Evolutionary conservation across 2,797 vertebrate species (phyloP).

Genomic region (Sebastes kiyomatsui): DNA sequence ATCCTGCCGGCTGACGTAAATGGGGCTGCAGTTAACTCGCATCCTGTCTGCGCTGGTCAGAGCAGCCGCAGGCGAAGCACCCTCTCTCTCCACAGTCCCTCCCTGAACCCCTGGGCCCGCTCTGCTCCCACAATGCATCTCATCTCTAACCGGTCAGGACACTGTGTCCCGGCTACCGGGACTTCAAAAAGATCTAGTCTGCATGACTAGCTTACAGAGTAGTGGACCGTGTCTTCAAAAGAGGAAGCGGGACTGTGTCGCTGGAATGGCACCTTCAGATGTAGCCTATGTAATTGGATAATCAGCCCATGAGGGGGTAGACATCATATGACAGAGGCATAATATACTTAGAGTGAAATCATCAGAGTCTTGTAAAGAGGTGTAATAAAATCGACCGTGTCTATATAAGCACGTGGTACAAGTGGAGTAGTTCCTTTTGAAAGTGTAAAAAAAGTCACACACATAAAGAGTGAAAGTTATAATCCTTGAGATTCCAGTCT

Average conservation of each 20-base stretch:
- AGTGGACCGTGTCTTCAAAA: slow-evolving; percentile 27
- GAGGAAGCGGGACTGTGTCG: slow-evolving; percentile 1
- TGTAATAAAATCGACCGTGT: neutral
- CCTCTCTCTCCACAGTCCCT: slow-evolving; percentile 14
- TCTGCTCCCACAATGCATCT: slow-evolving; percentile 12
- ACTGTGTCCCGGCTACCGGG: slow-evolving; percentile 32
- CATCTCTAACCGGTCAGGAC: slow-evolving; percentile 30
- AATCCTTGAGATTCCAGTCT: neutral
- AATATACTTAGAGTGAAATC: slow-evolving; percentile 43
- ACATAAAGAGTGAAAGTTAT: neutral
- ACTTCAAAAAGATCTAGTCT: slow-evolving; percentile 21
- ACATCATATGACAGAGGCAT: slow-evolving; percentile 38
- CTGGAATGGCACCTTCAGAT: slow-evolving; percentile 16
- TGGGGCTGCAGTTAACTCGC: slow-evolving; percentile 68
- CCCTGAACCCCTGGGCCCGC: slow-evolving; percentile 3
- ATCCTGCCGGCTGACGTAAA: slow-evolving; percentile 71
- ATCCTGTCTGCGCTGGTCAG: slow-evolving; percentile 73
- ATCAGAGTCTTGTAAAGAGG: slow-evolving; percentile 26
- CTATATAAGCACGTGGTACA: neutral
- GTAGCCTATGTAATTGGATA: slow-evolving; percentile 39
- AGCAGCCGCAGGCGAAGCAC: slow-evolving; percentile 49
- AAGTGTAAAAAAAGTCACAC: neutral
- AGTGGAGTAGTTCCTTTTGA: neutral
- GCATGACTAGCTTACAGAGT: slow-evolving; percentile 22
- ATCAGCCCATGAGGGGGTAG: slow-evolving; percentile 25